Evolutionary conservation across 2,888 invertebrate genomes (phyloP), one percentile per base, ranked within the genome.

Genomic region (Miltochrista miniata): DNA sequence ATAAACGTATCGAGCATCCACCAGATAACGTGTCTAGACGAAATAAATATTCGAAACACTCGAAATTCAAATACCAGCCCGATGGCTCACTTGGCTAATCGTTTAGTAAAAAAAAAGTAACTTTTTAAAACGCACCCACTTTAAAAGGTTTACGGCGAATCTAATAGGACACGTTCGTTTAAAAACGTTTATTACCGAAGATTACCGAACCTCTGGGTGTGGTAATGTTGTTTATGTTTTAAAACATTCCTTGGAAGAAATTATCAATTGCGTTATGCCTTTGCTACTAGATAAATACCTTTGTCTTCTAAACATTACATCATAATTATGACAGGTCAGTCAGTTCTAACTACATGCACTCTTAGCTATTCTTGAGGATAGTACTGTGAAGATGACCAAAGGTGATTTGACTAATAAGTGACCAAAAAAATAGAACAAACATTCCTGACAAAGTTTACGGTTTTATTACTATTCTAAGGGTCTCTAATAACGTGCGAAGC

Each of bases 21-120:
- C 70, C 54, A 75, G 90, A 90, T 90, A 89, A 90, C 71, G 51
- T 67, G 90, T 90, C 90, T 90, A 90, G 90, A 90, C 90, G 84
- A 68, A 81, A 85, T 87, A 88, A 87, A 88, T 87, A 86, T 87
- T 74, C 76, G 59, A 79, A 83, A 79, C 88, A 88, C 88, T 90
- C 87, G 86, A 89, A 89, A 88, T 87, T 90, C 87, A 86, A 89
- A 89, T 90, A 60, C 90, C 87, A 79, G 74, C 71, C 73, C 83
- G 81, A 88, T 90, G 89, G 87, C 87, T 90, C 89, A 90, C 88
- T 90, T 89, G 88, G 90, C 87, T 88, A 90, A 90, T 90, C 86
- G 86, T 70, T 69, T 70, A 74, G 77, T 79, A 73, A 74, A 78
- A 79, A 75, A 81, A 74, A 76, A 76, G 72, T 77, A 72, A 68